Base-by-base conservation (phyloP, 2,113 vertebrate genomes). In the Anhinga rufa region DNA sequence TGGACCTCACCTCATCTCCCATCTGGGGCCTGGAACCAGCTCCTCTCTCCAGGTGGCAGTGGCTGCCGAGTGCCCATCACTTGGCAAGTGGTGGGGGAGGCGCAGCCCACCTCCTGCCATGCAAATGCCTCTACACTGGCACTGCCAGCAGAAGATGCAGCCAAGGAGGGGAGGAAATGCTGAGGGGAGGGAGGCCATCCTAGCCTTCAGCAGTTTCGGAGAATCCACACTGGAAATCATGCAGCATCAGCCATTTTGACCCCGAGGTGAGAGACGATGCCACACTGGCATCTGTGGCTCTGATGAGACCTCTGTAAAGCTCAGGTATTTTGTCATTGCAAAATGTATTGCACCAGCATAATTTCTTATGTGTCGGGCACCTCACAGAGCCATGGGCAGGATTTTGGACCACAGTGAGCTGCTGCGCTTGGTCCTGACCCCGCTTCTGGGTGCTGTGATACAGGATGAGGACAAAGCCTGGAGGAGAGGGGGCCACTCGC, bases 361-460 rank as follows among this genome's bases (percentile, higher is more conserved):
- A 18, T 62, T 55, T 61, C 54, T 61, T 40, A 26, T 1, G 9
- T 1, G 2, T 9, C 0, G 2, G n/a, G 55, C 40, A 38, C n/a
- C 40, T 55, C 17, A 19, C 10, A 12, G 64, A 77, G 40, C 29
- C 14, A 20, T 0, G 4, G 24, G 48, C n/a, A 54, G 7, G 14
- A 49, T 14, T 79, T 38, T 51, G 58, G 32, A 52, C 18, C 36
- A 20, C 26, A 72, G 49, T 3, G 4, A 65, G 49, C 14, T 28
- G 26, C 40, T 70, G 70, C 2, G 4, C 32, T 69, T 76, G 26
- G 26, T 17, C 64, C n/a, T 64, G 57, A 64, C 22, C 24, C 77
- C 49, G 13, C 19, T 44, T 29, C 49, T 21, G 31, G 26, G 49
- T 34, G 42, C 42, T 68, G 29, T 7, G 8, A 14, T 7, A 36